A percentile compares a stretch with the other conserved stretches of the same genome.
Evolutionary conservation across 2,113 vertebrate species (phyloP).

Genomic region (Pyrgilauda ruficollis): DNA sequence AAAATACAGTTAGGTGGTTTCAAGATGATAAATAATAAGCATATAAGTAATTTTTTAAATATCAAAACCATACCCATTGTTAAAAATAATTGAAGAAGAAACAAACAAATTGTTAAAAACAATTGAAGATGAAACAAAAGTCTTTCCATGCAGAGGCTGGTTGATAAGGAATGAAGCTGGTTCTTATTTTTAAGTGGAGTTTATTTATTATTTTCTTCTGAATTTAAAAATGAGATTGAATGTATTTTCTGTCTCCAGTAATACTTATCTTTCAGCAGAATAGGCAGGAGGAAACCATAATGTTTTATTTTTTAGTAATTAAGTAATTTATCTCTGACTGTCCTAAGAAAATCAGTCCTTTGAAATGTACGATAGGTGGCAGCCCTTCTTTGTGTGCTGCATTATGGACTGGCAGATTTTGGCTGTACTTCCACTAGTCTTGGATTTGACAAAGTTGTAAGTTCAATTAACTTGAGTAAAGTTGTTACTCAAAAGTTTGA

Average conservation of each 20-base stretch:
- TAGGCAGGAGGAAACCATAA: background rate
- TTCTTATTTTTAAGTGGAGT: background rate
- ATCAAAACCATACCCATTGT: background rate
- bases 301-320: background rate
- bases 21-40: background rate
- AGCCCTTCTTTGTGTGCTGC: background rate
- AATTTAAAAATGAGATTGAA: background rate
- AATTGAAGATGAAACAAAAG: background rate
- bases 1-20: accelerated
- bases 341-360: background rate
- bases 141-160: background rate
- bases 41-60: background rate
- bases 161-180: background rate
- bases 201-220: background rate
- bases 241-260: background rate
- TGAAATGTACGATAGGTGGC: accelerated
- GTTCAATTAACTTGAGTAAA: conserved; percentile 41
- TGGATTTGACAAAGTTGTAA: background rate
- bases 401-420: background rate
- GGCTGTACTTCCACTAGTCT: background rate
- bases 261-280: background rate
- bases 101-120: background rate
- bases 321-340: background rate
- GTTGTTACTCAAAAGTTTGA: conserved; percentile 39
- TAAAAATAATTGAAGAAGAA: background rate